Evolutionary conservation across 1,140 invertebrate species (phyloP).

Genomic region (Archivesica marissinica): DNA sequence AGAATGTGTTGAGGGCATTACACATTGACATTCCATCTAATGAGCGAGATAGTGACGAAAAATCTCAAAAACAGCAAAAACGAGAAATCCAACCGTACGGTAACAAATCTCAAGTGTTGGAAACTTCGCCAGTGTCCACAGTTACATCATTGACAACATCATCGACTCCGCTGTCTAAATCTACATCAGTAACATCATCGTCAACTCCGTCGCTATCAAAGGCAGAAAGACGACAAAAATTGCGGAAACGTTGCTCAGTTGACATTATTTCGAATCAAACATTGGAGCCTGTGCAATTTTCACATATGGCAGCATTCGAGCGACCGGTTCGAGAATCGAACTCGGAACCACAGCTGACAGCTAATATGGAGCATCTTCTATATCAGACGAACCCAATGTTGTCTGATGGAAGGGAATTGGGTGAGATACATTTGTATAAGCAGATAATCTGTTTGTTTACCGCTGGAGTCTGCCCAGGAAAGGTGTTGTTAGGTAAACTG

Average conservation of each 20-base stretch:
- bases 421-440: neutral
- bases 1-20: slow-evolving; percentile 35
- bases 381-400: slow-evolving; percentile 72
- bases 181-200: neutral
- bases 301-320: slow-evolving; percentile 49
- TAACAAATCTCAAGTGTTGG: neutral
- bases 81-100: neutral
- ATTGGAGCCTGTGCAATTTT: slow-evolving; percentile 56
- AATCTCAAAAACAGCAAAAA: neutral
- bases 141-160: neutral
- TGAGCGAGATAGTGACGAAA: neutral
- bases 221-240: slow-evolving; percentile 57
- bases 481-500: too few species aligned
- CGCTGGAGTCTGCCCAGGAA: too few species aligned
- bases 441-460: too few species aligned
- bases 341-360: slow-evolving; percentile 79
- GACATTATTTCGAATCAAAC: slow-evolving; percentile 75
- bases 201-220: slow-evolving; percentile 4
- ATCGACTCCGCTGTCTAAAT: neutral
- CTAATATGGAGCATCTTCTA: slow-evolving; percentile 65
- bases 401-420: slow-evolving; percentile 66
- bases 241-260: slow-evolving; percentile 80
- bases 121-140: neutral
- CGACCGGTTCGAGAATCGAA: slow-evolving; percentile 74
- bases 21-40: slow-evolving; percentile 65